Conservation (phyloP, 2,888 invertebrate species). For the Callyntrura sp. region DNA sequence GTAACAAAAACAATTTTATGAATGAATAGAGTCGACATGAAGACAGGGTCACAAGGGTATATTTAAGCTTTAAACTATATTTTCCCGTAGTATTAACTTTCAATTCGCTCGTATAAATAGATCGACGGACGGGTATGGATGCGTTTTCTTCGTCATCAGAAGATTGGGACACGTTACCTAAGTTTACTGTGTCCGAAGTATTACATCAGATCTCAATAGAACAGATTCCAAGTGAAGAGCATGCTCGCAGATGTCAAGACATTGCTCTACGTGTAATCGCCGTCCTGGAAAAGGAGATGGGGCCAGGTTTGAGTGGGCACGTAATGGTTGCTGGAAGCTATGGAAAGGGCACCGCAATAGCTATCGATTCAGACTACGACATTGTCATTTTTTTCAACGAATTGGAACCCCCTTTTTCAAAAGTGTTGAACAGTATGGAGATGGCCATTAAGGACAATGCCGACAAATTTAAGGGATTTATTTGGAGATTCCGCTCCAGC, state of each 20-base stretch:
- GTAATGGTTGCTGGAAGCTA: constrained; percentile 71
- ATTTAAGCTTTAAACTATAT: too few species aligned
- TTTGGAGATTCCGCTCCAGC: constrained; percentile 61
- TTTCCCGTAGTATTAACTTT: too few species aligned
- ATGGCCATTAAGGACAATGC: constrained; percentile 46
- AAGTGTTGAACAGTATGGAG: constrained; percentile 55
- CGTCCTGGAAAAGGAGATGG: constrained; percentile 60
- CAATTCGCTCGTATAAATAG: too few species aligned
- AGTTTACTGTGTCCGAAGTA: constrained; percentile 64
- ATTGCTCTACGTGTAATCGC: constrained; percentile 48
- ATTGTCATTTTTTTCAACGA: constrained; percentile 71
- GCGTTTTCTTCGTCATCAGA: constrained; percentile 60
- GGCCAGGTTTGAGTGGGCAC: constrained; percentile 53
- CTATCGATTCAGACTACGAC: constrained; percentile 66
- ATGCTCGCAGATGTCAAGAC: constrained; percentile 62
- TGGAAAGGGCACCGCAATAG: constrained; percentile 66
- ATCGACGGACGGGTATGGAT: constrained; percentile 68
- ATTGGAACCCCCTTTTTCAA: constrained; percentile 53
- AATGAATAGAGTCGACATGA: too few species aligned
- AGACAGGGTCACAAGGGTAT: too few species aligned
- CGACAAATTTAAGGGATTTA: constrained; percentile 62
- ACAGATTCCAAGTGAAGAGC: constrained; percentile 58
- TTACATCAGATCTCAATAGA: constrained; percentile 56
- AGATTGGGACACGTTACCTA: constrained; percentile 69
- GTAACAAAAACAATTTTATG: too few species aligned